Base-by-base conservation (phyloP, 2,888 invertebrate species). In the Diaperis boleti region DNA sequence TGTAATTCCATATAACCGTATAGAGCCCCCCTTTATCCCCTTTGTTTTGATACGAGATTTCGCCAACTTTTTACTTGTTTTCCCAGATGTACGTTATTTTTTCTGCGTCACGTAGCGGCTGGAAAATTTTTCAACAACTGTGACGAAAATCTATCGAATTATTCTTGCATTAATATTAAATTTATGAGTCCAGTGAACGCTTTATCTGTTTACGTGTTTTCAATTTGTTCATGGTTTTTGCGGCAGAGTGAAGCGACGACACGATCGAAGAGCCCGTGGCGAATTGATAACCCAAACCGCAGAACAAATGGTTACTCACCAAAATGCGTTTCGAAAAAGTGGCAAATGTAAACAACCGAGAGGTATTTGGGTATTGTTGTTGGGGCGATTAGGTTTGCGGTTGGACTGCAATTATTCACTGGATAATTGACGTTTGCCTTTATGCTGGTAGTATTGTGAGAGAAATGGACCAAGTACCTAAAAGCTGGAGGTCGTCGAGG, bases 341-440 rank as follows among this genome's bases (percentile, higher is more conserved):
- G 20, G 31, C 18, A 44, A 62, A 59, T 50, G 57, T 57, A 62
- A 62, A 68, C 56, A 68, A 65, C 64, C 60, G 65, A 63, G 17
- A 62, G 59, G 55, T 54, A 65, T 65, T 65, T 63, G 59, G 63
- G 65, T 45, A 52, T 64, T 65, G 60, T 65, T 64, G 56, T 59
- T 63, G 59, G 60, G 59, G 62, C 66, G 66, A 68, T 66, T 66
- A 66, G 60, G 60, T 59, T 54, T 66, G 68, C 61, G 66, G 68
- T 68, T 66, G 20, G 31, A n/a, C 45, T 56, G 57, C 50, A 62
- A 62, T 62, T 62, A 62, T 50, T 61, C 55, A 61, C 55, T 29
- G 15, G 13, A 55, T 61, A 61, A 61, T 61, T 61, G 61, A 61
- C 56, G 56, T 56, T 62, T 31, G 56, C 56, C 56, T 57, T 57